Percentiles rank a stretch among this genome's conserved stretches.
Conservation (phyloP, 2,888 invertebrate genomes). For the Drosophila affinis region DNA sequence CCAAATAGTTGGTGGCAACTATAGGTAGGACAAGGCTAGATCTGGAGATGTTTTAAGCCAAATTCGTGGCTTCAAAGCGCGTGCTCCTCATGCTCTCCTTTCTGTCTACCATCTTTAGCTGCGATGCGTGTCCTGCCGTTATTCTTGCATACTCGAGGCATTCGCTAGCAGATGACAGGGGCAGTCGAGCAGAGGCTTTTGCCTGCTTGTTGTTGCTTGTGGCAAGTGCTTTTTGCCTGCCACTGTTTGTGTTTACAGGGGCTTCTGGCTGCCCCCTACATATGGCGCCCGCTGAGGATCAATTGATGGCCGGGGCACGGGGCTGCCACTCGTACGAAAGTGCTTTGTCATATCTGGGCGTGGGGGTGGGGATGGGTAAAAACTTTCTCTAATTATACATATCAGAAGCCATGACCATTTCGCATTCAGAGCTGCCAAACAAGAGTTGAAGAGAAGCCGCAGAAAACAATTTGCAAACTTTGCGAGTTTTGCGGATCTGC, state of each 20-base stretch:
- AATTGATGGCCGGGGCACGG: background rate
- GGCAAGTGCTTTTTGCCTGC: no score
- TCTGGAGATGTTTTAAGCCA: background rate
- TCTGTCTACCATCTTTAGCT: background rate
- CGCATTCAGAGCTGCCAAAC: conserved; percentile 29
- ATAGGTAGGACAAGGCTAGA: background rate
- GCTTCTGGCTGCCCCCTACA: no score
- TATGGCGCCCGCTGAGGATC: background rate
- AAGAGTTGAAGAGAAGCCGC: conserved; percentile 36
- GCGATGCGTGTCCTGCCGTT: conserved; percentile 23
- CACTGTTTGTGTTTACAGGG: background rate
- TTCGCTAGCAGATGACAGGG: conserved; percentile 51
- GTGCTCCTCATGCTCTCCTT: background rate
- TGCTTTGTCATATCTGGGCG: conserved; percentile 10
- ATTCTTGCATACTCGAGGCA: conserved; percentile 50
- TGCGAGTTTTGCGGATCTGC: conserved; percentile 33
- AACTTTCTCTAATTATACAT: conserved; percentile 43
- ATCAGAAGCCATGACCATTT: conserved; percentile 22
- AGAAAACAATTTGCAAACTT: conserved; percentile 44
- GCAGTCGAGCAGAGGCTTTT: background rate
- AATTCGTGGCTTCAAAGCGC: background rate
- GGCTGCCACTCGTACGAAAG: background rate
- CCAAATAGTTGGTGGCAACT: background rate
- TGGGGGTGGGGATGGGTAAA: background rate
- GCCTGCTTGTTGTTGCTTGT: conserved; percentile 10